phyloP scores from a whole-genome alignment of 2,797 vertebrate species.

The Ctenopoma multispine region DNA sequence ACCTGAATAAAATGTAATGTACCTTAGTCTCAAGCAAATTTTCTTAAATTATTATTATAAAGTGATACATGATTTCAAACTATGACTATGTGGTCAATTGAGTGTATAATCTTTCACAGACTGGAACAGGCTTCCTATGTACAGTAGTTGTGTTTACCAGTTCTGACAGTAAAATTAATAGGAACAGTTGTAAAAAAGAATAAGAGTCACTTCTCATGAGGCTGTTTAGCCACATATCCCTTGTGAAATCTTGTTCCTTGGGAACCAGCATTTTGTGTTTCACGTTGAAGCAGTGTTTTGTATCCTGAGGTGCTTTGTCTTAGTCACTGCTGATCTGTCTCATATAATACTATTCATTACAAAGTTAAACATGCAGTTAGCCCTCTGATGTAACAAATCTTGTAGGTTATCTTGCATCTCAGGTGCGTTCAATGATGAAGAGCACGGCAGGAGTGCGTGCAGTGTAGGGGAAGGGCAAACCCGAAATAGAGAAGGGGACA shows the following conservation, averaged over 20 bases:
- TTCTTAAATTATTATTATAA: neutral
- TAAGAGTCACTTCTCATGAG: slow-evolving; percentile 37
- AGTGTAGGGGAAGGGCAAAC: too few species aligned
- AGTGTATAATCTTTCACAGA: slow-evolving; percentile 4
- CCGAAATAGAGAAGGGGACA: too few species aligned
- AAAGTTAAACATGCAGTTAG: slow-evolving; percentile 41
- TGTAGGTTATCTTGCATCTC: slow-evolving; percentile 34
- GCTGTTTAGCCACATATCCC: slow-evolving; percentile 19
- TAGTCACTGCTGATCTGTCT: slow-evolving; percentile 43
- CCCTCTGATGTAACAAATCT: slow-evolving; percentile 37
- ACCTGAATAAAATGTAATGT: too few species aligned
- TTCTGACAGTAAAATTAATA: slow-evolving; percentile 22
- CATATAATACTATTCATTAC: slow-evolving; percentile 42
- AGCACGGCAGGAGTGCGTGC: too few species aligned
- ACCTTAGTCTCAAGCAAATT: neutral
- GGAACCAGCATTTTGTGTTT: slow-evolving; percentile 39
- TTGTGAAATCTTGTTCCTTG: slow-evolving; percentile 39
- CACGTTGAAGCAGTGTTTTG: slow-evolving; percentile 30
- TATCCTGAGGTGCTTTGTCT: slow-evolving; percentile 43
- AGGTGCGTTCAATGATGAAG: slow-evolving; percentile 5
- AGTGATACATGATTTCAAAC: slow-evolving; percentile 17
- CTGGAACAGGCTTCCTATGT: neutral
- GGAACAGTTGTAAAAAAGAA: slow-evolving; percentile 19
- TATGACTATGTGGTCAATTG: neutral
- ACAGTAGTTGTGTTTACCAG: slow-evolving; percentile 1